phyloP scores from a whole-genome alignment of 1,140 invertebrate species.

The Bombus balteatus region DNA sequence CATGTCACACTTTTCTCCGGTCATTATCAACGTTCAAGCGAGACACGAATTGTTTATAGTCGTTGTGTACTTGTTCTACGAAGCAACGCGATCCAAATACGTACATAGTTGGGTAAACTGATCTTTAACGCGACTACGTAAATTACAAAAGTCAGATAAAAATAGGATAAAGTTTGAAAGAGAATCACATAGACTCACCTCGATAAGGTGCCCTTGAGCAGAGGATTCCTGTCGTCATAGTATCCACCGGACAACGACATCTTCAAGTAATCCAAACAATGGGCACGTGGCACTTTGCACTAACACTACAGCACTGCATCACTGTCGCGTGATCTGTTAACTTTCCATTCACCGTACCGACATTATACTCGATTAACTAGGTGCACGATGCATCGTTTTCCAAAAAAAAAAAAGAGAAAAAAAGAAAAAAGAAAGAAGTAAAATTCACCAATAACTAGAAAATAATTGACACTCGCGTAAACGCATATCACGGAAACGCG shows the following conservation, averaged over 20 bases:
- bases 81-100: constrained; percentile 2
- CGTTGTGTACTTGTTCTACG: too few species aligned
- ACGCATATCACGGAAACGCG: constrained; percentile 21
- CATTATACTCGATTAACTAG: constrained; percentile 46
- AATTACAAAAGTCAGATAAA: constrained; percentile 6
- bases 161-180: constrained; percentile 2
- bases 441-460: constrained; percentile 19
- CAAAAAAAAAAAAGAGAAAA: neutral
- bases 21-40: constrained; percentile 10
- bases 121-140: neutral
- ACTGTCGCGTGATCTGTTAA: constrained; percentile 78
- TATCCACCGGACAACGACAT: constrained; percentile 80
- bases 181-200: constrained; percentile 75
- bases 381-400: constrained; percentile 46
- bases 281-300: constrained; percentile 78
- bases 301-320: constrained; percentile 81
- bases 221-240: constrained; percentile 83
- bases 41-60: neutral
- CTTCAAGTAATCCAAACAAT: constrained; percentile 81
- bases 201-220: constrained; percentile 83
- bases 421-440: neutral
- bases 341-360: constrained; percentile 78
- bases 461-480: constrained; percentile 14
- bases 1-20: constrained; percentile 28
- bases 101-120: neutral